Conservation (phyloP, 2,888 invertebrate genomes). For the Chrysina gloriosa region DNA sequence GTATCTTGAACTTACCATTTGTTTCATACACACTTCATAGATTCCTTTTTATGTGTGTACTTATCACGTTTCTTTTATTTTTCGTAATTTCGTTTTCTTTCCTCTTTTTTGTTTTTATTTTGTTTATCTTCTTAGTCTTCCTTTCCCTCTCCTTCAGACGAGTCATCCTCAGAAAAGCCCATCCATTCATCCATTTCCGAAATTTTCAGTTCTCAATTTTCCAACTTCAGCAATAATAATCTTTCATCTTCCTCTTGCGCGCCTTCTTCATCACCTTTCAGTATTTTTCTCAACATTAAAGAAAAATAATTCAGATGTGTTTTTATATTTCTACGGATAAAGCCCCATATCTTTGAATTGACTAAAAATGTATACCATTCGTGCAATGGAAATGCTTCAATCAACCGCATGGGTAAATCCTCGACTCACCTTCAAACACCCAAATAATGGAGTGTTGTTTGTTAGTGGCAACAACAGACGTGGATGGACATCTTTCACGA, state of each 20-base stretch:
- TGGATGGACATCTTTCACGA: too few relatives aligned
- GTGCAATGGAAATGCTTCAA: constrained; percentile 94
- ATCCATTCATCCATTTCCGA: constrained; percentile 97
- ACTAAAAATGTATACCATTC: constrained; percentile 89
- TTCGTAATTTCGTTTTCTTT: too few relatives aligned
- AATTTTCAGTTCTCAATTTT: constrained; percentile 81
- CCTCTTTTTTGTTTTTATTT: constrained; percentile 75
- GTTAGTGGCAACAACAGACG: too few relatives aligned
- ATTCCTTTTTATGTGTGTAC: too few relatives aligned
- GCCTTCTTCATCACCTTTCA: constrained; percentile 77
- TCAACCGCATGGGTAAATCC: constrained; percentile 97
- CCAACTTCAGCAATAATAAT: too few relatives aligned
- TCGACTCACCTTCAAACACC: too few relatives aligned
- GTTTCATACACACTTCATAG: too few relatives aligned
- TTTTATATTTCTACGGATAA: constrained; percentile 98
- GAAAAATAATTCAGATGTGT: constrained; percentile 94
- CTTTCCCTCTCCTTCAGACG: constrained; percentile 77
- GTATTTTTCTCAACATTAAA: constrained; percentile 90
- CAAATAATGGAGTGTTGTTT: too few relatives aligned
- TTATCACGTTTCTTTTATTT: too few relatives aligned
- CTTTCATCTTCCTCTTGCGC: constrained; percentile 72
- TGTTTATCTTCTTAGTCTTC: constrained; percentile 73
- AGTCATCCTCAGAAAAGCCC: constrained; percentile 81
- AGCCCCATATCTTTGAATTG: constrained; percentile 90
- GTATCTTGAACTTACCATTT: too few relatives aligned